These are phyloP conservation scores for Gortyna flavago DNA, from an alignment of 2,888 invertebrate genomes.

Conservation along the genomic window DNA sequence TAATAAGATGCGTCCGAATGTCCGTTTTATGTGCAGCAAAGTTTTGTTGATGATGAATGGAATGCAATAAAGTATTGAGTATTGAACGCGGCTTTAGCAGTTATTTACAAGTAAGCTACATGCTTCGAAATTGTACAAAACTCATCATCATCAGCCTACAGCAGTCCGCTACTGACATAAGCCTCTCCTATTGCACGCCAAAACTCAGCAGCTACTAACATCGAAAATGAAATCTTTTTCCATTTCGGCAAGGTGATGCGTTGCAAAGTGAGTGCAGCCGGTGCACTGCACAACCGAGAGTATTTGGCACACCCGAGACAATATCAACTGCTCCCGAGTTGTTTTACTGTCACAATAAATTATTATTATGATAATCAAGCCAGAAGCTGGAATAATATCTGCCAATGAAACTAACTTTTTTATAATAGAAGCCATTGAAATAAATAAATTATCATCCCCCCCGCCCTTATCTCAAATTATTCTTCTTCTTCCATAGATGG, in stretches of 20 bases:
- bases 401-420: no score
- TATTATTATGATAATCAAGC: not conserved
- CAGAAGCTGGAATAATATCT: not conserved
- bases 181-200: no score
- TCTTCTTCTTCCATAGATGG: not conserved
- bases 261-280: conserved; percentile 26
- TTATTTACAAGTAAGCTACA: not conserved
- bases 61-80: no score
- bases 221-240: not conserved
- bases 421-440: not conserved
- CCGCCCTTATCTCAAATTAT: not conserved
- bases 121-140: no score
- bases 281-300: conserved; percentile 3
- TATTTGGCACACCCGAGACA: not conserved
- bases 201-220: not conserved
- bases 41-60: not conserved
- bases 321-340: not conserved
- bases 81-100: not conserved
- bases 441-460: not conserved
- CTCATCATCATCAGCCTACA: no score
- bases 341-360: not conserved
- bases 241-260: not conserved
- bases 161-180: no score
- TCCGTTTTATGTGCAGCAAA: not conserved
- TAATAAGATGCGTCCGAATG: not conserved